A percentile compares a stretch with the other conserved stretches of the same genome.
phyloP scores from a whole-genome alignment of 1,140 invertebrate genomes.

The Wasmannia auropunctata region DNA sequence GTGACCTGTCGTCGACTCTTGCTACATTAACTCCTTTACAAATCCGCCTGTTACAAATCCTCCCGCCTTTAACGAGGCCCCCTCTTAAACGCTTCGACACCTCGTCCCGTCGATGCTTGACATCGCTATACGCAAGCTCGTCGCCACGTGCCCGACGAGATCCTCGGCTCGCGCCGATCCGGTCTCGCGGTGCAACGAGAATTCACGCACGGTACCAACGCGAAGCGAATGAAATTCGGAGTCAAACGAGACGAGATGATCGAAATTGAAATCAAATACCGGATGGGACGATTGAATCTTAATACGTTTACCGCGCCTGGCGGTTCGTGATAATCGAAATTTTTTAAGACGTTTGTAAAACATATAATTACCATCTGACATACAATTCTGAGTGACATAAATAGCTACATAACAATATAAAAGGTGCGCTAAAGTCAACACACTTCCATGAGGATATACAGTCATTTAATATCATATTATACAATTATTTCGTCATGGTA shows the following conservation, averaged over 20 bases:
- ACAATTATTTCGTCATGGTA: not conserved
- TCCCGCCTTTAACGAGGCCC: slow-evolving; percentile 66
- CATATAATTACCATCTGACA: not conserved
- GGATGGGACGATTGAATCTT: not conserved
- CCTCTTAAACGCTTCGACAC: slow-evolving; percentile 74
- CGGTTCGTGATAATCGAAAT: not conserved
- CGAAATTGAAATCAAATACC: too few relatives aligned
- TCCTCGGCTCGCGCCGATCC: not conserved
- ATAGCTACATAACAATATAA: not conserved
- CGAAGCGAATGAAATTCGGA: not conserved
- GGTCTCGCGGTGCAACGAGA: not conserved
- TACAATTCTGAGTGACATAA: not conserved
- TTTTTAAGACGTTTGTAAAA: not conserved
- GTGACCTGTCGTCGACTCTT: slow-evolving; percentile 78
- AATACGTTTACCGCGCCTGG: not conserved
- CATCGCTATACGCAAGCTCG: not conserved
- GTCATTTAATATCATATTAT: not conserved
- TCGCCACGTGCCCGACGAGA: slow-evolving; percentile 38
- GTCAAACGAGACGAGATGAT: not conserved
- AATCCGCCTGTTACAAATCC: slow-evolving; percentile 73
- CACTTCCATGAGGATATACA: too few relatives aligned
- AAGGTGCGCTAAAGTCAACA: not conserved
- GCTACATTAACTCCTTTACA: slow-evolving; percentile 81
- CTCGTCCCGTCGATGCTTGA: slow-evolving; percentile 60
- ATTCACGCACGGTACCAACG: not conserved